phyloP scores from a whole-genome alignment of 2,113 vertebrate species.

The Ictidomys tridecemlineatus region DNA sequence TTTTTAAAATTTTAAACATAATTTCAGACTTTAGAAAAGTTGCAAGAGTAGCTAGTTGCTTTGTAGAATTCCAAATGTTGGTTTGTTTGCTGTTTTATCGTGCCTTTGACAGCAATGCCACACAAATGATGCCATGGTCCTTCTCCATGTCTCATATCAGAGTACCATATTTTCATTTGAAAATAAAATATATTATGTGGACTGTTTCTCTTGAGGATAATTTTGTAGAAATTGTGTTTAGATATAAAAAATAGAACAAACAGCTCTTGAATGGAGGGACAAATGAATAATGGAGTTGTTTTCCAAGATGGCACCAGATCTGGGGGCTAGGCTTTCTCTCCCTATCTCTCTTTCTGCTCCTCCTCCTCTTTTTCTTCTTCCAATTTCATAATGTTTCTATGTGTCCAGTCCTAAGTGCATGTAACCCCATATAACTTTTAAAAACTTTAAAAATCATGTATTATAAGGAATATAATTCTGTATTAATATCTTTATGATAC shows the following conservation, averaged over 20 bases:
- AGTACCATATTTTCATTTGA: slow-evolving; percentile 8
- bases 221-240: slow-evolving; percentile 22
- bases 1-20: background rate
- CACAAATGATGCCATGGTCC: background rate
- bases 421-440: background rate
- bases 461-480: background rate
- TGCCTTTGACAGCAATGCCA: background rate
- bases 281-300: background rate
- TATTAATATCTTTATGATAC: background rate
- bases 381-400: background rate
- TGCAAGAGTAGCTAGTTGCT: slow-evolving; percentile 17
- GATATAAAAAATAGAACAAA: slow-evolving; percentile 17
- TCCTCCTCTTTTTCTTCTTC: too few species aligned
- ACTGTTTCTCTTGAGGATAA: background rate
- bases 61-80: background rate
- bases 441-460: background rate
- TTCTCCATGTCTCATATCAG: background rate
- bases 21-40: slow-evolving; percentile 21
- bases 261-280: background rate
- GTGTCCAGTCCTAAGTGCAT: background rate
- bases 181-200: slow-evolving; percentile 27
- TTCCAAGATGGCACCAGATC: background rate
- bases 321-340: background rate
- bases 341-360: too few species aligned
- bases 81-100: background rate